phyloP scores from a whole-genome alignment of 2,797 vertebrate species.

The Enteromius anoplus region DNA sequence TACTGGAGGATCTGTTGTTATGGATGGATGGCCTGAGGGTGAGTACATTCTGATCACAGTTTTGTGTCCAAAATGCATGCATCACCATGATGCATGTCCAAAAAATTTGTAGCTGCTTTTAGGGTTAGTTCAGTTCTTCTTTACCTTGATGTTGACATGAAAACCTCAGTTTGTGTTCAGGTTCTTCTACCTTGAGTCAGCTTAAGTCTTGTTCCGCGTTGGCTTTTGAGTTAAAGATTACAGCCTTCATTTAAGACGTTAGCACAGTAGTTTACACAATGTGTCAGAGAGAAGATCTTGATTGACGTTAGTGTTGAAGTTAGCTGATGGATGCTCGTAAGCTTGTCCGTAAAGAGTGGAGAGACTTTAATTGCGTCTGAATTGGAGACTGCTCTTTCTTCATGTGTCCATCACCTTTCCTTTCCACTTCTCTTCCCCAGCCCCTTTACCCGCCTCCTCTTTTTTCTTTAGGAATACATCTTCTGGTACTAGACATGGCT shows the following conservation, averaged over 20 bases:
- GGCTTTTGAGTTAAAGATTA: constrained; percentile 12
- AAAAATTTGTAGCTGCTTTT: not conserved
- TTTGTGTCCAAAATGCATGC: not conserved
- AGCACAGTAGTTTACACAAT: constrained; percentile 16
- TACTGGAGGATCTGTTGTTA: too few species aligned
- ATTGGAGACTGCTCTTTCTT: constrained; percentile 31
- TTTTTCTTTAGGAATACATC: not conserved
- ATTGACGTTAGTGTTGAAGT: constrained; percentile 49
- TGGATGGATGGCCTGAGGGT: too few species aligned
- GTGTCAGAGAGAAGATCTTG: constrained; percentile 27
- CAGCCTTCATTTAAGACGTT: constrained; percentile 12
- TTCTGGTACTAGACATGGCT: too few species aligned
- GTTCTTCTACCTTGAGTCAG: not conserved
- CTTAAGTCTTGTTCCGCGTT: constrained; percentile 2
- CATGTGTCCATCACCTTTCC: constrained; percentile 29
- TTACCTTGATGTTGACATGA: not conserved
- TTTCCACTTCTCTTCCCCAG: not conserved
- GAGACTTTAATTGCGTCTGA: constrained; percentile 49
- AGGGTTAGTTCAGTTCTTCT: not conserved
- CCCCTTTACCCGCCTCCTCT: not conserved
- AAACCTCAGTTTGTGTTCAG: not conserved
- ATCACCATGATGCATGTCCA: not conserved
- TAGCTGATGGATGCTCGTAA: constrained; percentile 38
- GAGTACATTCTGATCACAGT: not conserved
- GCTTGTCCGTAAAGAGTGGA: constrained; percentile 36